phyloP scores from a whole-genome alignment of 2,797 vertebrate species.

The Coccyzus lansbergi region DNA sequence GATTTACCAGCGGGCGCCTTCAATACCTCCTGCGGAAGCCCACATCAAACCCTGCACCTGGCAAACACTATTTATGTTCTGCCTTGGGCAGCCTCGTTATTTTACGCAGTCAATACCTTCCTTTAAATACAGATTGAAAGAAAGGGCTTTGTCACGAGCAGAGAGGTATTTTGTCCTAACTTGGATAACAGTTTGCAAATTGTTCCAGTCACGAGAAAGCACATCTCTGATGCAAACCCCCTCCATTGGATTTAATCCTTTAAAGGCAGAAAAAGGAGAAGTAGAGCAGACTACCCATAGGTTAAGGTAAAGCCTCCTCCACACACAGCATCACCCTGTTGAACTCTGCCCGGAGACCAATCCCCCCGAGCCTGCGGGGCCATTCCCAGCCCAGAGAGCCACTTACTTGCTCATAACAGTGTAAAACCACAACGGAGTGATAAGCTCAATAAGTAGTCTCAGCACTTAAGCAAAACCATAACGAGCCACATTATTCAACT shows the following conservation, averaged over 20 bases:
- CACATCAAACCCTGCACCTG: slow-evolving; percentile 43
- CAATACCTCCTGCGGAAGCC: not conserved
- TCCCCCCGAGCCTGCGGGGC: fast-evolving
- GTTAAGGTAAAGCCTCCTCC: not conserved
- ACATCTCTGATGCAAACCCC: not conserved
- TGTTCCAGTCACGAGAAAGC: not conserved
- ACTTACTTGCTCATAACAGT: not conserved
- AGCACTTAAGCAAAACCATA: not conserved
- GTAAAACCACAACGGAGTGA: not conserved
- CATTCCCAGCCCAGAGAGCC: not conserved
- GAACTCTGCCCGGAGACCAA: not conserved
- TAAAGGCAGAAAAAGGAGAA: not conserved
- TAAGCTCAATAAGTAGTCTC: not conserved
- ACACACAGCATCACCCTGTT: fast-evolving
- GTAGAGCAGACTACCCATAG: not conserved
- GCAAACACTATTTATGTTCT: not conserved
- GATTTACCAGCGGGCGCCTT: slow-evolving; percentile 33
- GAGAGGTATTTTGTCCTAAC: not conserved
- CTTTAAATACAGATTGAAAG: slow-evolving; percentile 35
- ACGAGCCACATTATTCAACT: not conserved
- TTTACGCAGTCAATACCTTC: slow-evolving; percentile 30
- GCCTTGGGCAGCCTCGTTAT: slow-evolving; percentile 27
- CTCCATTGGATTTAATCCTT: not conserved
- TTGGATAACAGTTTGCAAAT: not conserved
- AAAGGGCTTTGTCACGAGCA: not conserved